These are phyloP conservation scores for Trachelus iudaicus DNA, from an alignment of 2,888 invertebrate genomes.

Conservation along the genomic window DNA sequence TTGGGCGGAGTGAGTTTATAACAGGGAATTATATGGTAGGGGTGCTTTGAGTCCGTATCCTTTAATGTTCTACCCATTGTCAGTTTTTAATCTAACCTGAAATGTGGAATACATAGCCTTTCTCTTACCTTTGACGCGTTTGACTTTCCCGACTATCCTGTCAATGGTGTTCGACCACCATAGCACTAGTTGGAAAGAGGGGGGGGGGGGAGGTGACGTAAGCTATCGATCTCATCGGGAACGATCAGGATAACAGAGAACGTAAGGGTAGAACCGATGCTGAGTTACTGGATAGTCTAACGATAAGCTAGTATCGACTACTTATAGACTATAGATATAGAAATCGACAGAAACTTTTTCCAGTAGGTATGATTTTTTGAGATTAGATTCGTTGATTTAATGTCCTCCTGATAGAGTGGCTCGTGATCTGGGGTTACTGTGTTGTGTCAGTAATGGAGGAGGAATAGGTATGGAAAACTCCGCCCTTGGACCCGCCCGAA, in stretches of 20 bases:
- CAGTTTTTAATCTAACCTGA: too few relatives aligned
- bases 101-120: not conserved
- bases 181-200: constrained; percentile 6
- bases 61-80: too few relatives aligned
- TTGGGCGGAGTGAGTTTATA: not conserved
- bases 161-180: not conserved
- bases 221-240: constrained; percentile 64
- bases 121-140: not conserved
- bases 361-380: not conserved
- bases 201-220: constrained; percentile 50
- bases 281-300: not conserved
- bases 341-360: not conserved
- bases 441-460: not conserved
- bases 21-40: too few relatives aligned
- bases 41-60: too few relatives aligned
- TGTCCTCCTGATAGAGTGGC: not conserved
- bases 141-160: not conserved
- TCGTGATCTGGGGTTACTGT: not conserved
- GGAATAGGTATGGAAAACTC: constrained; percentile 12
- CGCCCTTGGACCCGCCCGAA: constrained; percentile 47
- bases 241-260: constrained; percentile 56
- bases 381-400: not conserved
- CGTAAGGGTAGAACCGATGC: not conserved
- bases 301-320: not conserved
- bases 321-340: not conserved